These are phyloP conservation scores for Chiridota heheva DNA, from an alignment of 35 echinoderm and acorn worm species.

Conservation along the genomic window DNA sequence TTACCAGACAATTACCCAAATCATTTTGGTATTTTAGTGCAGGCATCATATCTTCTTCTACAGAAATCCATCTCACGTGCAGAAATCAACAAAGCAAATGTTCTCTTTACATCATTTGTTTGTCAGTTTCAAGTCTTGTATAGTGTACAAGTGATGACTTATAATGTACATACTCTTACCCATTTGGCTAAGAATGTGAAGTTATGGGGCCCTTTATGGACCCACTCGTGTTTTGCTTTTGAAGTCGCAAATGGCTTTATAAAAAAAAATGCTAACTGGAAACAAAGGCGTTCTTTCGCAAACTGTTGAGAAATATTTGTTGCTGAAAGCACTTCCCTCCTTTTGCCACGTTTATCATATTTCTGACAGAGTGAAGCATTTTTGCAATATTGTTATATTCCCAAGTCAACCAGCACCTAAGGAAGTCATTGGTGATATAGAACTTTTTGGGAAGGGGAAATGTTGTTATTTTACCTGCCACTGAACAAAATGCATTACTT, in stretches of 20 bases:
- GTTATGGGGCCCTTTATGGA: slow-evolving; percentile 45
- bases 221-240: slow-evolving; percentile 30
- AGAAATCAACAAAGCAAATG: slow-evolving; percentile 1
- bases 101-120: not conserved
- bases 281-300: slow-evolving; percentile 16
- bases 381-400: not conserved
- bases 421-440: not conserved
- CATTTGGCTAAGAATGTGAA: slow-evolving; percentile 23
- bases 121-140: slow-evolving; percentile 23
- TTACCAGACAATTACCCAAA: slow-evolving; percentile 14
- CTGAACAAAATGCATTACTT: not conserved
- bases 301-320: slow-evolving; percentile 1
- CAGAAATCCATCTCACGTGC: not conserved
- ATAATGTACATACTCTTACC: slow-evolving; percentile 19
- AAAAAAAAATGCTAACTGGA: not conserved
- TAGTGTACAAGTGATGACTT: slow-evolving; percentile 25
- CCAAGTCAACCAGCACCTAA: not conserved
- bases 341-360: not conserved
- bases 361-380: not conserved
- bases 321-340: not conserved
- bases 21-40: slow-evolving; percentile 28
- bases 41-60: slow-evolving; percentile 5
- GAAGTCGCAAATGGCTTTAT: slow-evolving; percentile 24
- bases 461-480: not conserved
- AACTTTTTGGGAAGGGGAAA: not conserved